phyloP scores from a whole-genome alignment of 1,140 invertebrate genomes.

The Stratiolaelaps scimitus region DNA sequence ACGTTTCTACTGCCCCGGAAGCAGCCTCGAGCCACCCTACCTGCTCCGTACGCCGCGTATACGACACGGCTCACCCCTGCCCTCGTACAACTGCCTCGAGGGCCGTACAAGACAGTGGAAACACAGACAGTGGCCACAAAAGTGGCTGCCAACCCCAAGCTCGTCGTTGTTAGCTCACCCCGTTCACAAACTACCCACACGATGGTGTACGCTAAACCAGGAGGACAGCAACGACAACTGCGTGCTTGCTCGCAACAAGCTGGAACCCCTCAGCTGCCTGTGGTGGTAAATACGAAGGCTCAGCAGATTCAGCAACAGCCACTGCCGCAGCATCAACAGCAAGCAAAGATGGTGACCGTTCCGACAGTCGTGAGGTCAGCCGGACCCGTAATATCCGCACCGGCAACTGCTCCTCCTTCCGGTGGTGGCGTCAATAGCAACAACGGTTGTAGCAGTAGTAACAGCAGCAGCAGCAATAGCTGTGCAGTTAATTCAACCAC shows the following conservation, averaged over 20 bases:
- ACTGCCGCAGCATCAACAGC: too few relatives aligned
- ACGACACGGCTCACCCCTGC: slow-evolving; percentile 6
- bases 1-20: slow-evolving; percentile 24
- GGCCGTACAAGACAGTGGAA: slow-evolving; percentile 14
- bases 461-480: too few relatives aligned
- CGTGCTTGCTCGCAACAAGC: background rate
- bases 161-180: slow-evolving; percentile 24
- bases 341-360: background rate
- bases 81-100: background rate
- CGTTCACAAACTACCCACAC: slow-evolving; percentile 14
- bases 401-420: too few relatives aligned
- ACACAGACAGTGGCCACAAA: slow-evolving; percentile 14
- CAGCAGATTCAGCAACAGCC: background rate
- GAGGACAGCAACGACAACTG: slow-evolving; percentile 12
- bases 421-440: too few relatives aligned
- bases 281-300: slow-evolving; percentile 23
- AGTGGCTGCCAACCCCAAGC: slow-evolving; percentile 1
- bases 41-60: slow-evolving; percentile 17
- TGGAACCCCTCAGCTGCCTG: background rate
- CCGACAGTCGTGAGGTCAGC: slow-evolving; percentile 9
- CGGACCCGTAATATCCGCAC: too few relatives aligned
- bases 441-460: too few relatives aligned
- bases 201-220: slow-evolving; percentile 9
- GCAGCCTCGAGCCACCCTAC: background rate
- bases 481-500: too few relatives aligned